Base-by-base conservation (phyloP, 2,113 vertebrate genomes). In the Myocastor coypus region DNA sequence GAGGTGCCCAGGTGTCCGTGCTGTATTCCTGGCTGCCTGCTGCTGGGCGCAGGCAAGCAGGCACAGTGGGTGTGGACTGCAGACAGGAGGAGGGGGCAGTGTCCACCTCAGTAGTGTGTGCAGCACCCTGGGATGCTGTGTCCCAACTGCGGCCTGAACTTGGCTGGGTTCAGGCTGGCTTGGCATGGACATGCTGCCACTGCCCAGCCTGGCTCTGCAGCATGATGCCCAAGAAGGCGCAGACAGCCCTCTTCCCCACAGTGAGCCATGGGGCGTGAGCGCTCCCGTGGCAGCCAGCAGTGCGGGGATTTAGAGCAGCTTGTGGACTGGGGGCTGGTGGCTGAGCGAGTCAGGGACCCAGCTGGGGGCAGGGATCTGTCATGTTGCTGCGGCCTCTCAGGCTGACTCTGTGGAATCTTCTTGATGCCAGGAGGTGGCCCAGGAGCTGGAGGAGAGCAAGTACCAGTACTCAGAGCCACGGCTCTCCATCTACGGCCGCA, bases 381-480 rank as follows among this genome's bases (percentile, higher is more conserved):
- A 46, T 46, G 46, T 46, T 46, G 46, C 46, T 46, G 46, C 46
- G 46, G 90, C 81, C 55, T 73, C 28, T 30, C 40, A 64, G 68
- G 55, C 59, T 96, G 83, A 98, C 86, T 71, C 50, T 20, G 17
- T 55, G 1, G 37, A 32, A 37, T 97, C 68, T 97, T 96, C 32
- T 94, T 85, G 94, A 73, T 77, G 83, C 89, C 97, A 99, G 99
- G 99, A 99, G 98, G 99, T 99, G 71, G 99, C 99, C n/a, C 97
- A 97, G 37, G 99, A 99, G 66, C 98, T 99, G 93, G 99, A 99
- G 98, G 99, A 99, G 93, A 99, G 99, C 97, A 99, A 99, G 97
- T 99, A 99, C 98, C 99, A 99, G 97, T 99, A 99, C 32, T 98
- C 99, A 7, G 99, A 99, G 96, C 99, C 99, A 0, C 99, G 99